phyloP scores from a whole-genome alignment of 2,113 vertebrate genomes.

The Isurus oxyrinchus region DNA sequence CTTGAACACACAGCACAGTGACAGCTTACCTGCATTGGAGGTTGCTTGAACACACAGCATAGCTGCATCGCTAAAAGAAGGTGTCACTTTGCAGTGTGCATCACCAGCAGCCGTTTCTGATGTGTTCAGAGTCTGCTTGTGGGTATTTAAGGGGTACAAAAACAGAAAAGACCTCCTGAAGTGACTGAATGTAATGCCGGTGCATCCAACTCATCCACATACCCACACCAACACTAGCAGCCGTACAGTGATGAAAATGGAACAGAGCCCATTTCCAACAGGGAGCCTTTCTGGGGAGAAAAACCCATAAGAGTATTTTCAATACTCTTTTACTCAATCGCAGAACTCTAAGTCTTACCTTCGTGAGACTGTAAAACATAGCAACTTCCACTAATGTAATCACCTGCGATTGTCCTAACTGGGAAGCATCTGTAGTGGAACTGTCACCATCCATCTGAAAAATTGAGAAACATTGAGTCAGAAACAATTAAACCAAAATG shows the following conservation, averaged over 20 bases:
- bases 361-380: slow-evolving; percentile 93
- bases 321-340: background rate
- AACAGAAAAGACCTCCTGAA: background rate
- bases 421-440: slow-evolving; percentile 90
- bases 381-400: slow-evolving; percentile 85
- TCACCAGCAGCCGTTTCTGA: background rate
- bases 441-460: slow-evolving; percentile 89
- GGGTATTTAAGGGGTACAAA: background rate
- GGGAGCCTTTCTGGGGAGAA: background rate
- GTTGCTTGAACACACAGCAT: too few species aligned
- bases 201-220: background rate
- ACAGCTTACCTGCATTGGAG: background rate
- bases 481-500: background rate
- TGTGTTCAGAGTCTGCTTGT: background rate
- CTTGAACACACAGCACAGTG: background rate
- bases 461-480: slow-evolving; percentile 38
- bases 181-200: background rate
- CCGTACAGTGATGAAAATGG: background rate
- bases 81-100: too few species aligned
- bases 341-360: slow-evolving; percentile 59
- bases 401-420: slow-evolving; percentile 90
- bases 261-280: background rate
- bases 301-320: background rate
- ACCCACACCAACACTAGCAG: background rate
- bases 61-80: background rate